Base-by-base conservation (phyloP, 2,113 vertebrate species). In the Oreochromis aureus region DNA sequence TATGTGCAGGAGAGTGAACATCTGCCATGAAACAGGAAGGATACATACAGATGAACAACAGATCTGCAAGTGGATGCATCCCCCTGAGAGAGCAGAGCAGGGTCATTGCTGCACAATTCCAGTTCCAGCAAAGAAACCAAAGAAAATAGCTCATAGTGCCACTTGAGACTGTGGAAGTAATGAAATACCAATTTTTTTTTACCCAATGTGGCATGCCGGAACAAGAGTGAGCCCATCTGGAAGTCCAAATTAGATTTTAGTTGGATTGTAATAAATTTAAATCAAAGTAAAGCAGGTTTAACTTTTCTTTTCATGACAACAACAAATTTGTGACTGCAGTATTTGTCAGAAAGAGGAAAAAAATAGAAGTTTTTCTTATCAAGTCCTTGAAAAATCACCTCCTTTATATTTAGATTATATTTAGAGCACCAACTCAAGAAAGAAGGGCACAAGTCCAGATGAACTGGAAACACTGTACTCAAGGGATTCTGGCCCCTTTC, bases 51-150 rank as follows among this genome's bases (percentile, higher is more conserved):
- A 63, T 39, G 56, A 76, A 83, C 81, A 86, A 88, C 66, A 73
- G 63, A 69, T 84, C 59, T 83, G 86, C 36, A 63, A 69, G 39
- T 73, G 51, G 34, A 89, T 66, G 5, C 41, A 36, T 36, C 36
- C 83, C 44, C 63, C 16, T 1, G 59, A 82, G 89, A 80, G 80
- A 88, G 81, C 76, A 32, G 79, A 69, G 32, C 55, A 15, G 41
- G 85, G 84, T 63, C 84, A 91, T 39, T 32, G 13, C 63, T 32
- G 16, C 58, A 58, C 48, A 41, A 78, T 81, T 86, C 51, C 61
- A 78, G 78, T 58, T 83, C 82, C 46, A 90, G 79, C 82, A 41
- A 92, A 91, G 87, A 91, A 92, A 91, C 87, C 84, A 79, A 48
- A 32, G 27, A 88, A 90, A 94, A 92, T 56, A 86, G 51, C 58